Percentiles rank a stretch among this genome's conserved stretches.
phyloP scores from a whole-genome alignment of 2,888 invertebrate species.

The Hemicrepidius hirtus region DNA sequence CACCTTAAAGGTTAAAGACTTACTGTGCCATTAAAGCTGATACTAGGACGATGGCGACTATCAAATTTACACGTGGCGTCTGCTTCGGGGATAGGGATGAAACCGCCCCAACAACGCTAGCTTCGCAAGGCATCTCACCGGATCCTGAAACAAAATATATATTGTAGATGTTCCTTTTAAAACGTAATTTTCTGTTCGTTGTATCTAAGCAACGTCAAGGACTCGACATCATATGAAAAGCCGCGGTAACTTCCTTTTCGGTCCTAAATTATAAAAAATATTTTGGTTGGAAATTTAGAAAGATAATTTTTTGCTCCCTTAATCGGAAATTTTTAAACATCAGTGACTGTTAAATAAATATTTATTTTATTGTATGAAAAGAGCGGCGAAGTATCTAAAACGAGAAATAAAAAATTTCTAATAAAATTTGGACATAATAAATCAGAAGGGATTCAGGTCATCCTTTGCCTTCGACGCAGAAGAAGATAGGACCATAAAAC shows the following conservation, averaged over 20 bases:
- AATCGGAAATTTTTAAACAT: too few relatives aligned
- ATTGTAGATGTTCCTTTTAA: neutral
- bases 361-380: too few relatives aligned
- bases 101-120: conserved; percentile 61
- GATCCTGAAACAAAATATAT: conserved; percentile 64
- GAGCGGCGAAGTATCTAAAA: too few relatives aligned
- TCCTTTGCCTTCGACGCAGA: conserved; percentile 4
- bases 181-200: neutral
- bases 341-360: too few relatives aligned
- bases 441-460: conserved; percentile 2
- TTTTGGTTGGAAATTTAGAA: too few relatives aligned
- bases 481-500: conserved; percentile 31
- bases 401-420: neutral
- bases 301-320: too few relatives aligned
- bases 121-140: conserved; percentile 68
- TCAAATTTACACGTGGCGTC: conserved; percentile 41
- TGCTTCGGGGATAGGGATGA: conserved; percentile 50
- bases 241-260: too few relatives aligned
- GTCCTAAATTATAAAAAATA: too few relatives aligned
- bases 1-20: conserved; percentile 34
- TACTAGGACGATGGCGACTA: conserved; percentile 58
- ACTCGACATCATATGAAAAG: too few relatives aligned
- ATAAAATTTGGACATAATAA: neutral
- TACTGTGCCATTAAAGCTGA: conserved; percentile 61
- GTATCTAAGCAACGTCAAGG: too few relatives aligned